Evolutionary conservation across 2,888 invertebrate genomes (phyloP), one percentile per base, ranked within the genome.

Genomic region (Hypomecis punctinalis): DNA sequence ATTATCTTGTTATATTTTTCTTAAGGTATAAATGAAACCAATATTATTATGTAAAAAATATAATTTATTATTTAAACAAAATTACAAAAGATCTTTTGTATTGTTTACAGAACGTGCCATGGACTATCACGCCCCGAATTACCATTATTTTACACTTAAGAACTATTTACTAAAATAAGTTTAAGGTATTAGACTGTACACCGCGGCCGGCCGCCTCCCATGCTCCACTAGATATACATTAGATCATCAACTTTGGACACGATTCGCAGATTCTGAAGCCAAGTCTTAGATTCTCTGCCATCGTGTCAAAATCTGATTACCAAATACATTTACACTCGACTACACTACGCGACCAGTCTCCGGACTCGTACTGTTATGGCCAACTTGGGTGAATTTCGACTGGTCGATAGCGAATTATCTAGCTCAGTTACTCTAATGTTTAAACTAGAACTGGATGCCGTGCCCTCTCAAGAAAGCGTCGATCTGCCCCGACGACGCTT

Each of bases 391-490:
- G 66, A 63, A 67, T 63, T 53, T 66, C 63, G 72, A 73, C 76
- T 79, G 83, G 81, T 80, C 80, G 80, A 76, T 76, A 78, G 73
- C 68, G 66, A 74, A 82, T 84, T 82, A 80, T 79, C 88, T 86
- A 88, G 80, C 79, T 83, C 84, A 51, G 55, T 46, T 64, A 64
- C 55, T 56, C 77, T 63, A 62, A 73, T 74, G 76, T 68, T 61
- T 71, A 71, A 76, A 78, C 90, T 94, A 95, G 84, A 94, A 94
- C 82, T 94, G 94, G 78, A 95, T 94, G 81, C 94, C 95, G 83
- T 95, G 95, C 62, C 96, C 96, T 85, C 96, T 94, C 68, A 97
- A 94, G 90, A 97, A 97, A 62, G 96, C 96, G 82, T 97, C 97
- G 77, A 97, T 96, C 83, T 96, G 97, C 6, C 96, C 96, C 45